Percentiles rank a stretch among this genome's conserved stretches.
These are phyloP conservation scores for Drosophila prosaltans DNA, from an alignment of 1,140 invertebrate species.

Conservation along the genomic window DNA sequence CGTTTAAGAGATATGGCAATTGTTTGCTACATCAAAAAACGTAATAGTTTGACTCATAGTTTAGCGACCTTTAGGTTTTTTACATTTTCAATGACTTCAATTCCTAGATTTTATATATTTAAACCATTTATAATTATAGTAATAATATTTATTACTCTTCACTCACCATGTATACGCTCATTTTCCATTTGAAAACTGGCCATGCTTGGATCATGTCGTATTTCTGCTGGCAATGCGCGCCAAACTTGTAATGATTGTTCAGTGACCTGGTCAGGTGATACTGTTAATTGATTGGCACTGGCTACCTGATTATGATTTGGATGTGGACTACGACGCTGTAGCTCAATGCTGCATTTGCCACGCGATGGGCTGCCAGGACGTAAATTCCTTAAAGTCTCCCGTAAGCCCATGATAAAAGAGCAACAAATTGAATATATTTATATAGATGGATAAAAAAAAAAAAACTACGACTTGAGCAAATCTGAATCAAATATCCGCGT, in stretches of 20 bases:
- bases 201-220: constrained; percentile 86
- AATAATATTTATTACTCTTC: background rate
- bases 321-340: constrained; percentile 37
- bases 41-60: too few species aligned
- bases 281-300: background rate
- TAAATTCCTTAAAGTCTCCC: constrained; percentile 58
- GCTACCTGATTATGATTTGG: constrained; percentile 33
- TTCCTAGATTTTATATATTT: too few species aligned
- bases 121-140: too few species aligned
- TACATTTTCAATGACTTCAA: too few species aligned
- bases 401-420: constrained; percentile 56
- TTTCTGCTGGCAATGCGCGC: constrained; percentile 85
- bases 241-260: constrained; percentile 86
- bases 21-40: too few species aligned
- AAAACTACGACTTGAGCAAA: constrained; percentile 1
- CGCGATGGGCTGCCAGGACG: constrained; percentile 60
- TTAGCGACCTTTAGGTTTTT: too few species aligned
- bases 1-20: too few species aligned
- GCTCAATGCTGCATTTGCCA: constrained; percentile 45
- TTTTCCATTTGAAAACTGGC: constrained; percentile 86
- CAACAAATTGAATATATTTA: background rate
- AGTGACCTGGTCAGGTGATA: constrained; percentile 83
- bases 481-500: constrained; percentile 1
- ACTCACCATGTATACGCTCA: constrained; percentile 84
- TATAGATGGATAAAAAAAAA: background rate